These are phyloP conservation scores for Phoeniculus purpureus DNA, from an alignment of 2,797 vertebrate species.

Conservation along the genomic window DNA sequence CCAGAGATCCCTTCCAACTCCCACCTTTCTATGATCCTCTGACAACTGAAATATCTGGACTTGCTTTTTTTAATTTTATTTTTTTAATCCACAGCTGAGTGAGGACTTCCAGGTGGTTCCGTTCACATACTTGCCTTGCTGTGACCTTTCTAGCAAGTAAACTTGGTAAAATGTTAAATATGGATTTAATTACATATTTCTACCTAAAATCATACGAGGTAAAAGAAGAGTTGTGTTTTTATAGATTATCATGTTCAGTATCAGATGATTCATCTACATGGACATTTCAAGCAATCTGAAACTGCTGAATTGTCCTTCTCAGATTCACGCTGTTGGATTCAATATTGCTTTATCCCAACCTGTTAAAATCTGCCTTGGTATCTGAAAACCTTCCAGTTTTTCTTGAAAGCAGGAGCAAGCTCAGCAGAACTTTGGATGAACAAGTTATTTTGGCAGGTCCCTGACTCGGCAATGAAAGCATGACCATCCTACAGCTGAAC, in stretches of 20 bases:
- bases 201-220: neutral
- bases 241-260: neutral
- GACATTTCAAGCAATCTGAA: neutral
- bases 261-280: fast-evolving
- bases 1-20: too few relatives aligned
- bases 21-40: too few relatives aligned
- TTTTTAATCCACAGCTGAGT: too few relatives aligned
- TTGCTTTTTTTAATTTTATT: too few relatives aligned
- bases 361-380: neutral
- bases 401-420: neutral
- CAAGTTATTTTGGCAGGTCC: neutral
- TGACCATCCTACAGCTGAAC: neutral
- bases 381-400: neutral
- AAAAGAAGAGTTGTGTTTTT: neutral
- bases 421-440: neutral
- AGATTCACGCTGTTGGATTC: neutral
- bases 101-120: neutral
- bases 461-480: neutral
- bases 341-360: neutral
- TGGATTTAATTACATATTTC: neutral
- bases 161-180: neutral
- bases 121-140: neutral
- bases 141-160: neutral
- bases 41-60: too few relatives aligned
- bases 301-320: neutral